phyloP scores from a whole-genome alignment of 2,888 invertebrate species.

The Macaria notata region DNA sequence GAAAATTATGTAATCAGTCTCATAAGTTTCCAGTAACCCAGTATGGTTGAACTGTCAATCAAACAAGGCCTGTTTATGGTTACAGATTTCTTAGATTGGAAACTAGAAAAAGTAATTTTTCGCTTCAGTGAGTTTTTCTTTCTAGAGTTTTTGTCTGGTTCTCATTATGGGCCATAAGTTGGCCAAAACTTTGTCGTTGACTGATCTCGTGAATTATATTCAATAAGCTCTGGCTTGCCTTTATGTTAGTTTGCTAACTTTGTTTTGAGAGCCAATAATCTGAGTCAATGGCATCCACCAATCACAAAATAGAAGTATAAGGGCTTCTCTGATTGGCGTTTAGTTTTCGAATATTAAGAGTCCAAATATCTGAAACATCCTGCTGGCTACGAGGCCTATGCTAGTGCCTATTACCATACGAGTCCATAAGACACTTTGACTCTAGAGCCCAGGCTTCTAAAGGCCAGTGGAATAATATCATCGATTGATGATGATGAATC shows the following conservation, averaged over 20 bases:
- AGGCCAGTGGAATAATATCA: too few relatives aligned
- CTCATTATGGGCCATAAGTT: constrained; percentile 4
- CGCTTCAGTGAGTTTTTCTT: constrained; percentile 5
- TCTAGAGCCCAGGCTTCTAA: too few relatives aligned
- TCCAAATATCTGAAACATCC: too few relatives aligned
- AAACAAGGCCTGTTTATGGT: constrained; percentile 16
- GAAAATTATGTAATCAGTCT: too few relatives aligned
- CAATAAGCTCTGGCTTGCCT: background rate
- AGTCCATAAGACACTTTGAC: too few relatives aligned
- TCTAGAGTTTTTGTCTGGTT: constrained; percentile 2
- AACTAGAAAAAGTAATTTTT: constrained; percentile 22
- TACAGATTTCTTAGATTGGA: constrained; percentile 12
- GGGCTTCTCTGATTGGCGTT: too few relatives aligned
- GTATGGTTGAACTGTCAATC: constrained; percentile 9
- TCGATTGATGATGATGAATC: too few relatives aligned
- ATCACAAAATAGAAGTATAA: too few relatives aligned
- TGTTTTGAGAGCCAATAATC: background rate
- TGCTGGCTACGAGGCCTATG: too few relatives aligned
- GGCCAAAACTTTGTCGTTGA: constrained; percentile 10
- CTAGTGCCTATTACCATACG: too few relatives aligned
- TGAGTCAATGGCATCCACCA: background rate
- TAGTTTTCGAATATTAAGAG: too few relatives aligned
- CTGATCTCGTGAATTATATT: constrained; percentile 3
- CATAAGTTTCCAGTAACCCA: too few relatives aligned
- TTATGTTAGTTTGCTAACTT: background rate